Evolutionary conservation across 2,797 vertebrate genomes (phyloP), one percentile per base, ranked within the genome.

Genomic region (Sebastes variabilis): DNA sequence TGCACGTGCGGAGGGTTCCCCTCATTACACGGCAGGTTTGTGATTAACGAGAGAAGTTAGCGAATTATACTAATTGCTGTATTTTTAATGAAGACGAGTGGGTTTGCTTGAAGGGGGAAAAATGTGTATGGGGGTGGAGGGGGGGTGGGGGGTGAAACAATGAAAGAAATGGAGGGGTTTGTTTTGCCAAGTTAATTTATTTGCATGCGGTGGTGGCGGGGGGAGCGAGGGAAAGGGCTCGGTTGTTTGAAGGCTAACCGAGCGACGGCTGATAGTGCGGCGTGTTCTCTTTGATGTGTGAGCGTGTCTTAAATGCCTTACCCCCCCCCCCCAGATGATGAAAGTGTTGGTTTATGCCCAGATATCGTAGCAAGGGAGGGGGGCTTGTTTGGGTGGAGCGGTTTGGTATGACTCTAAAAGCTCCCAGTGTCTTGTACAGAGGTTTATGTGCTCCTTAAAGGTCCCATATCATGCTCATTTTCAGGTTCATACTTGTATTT

Each of bases 41-140:
- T 92, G 90, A 94, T 95, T 92, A 95, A 94, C 88, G 84, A 89
- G 89, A 90, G 90, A 93, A 95, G 90, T 95, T 94, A 91, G 74
- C 32, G 67, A 93, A 93, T 94, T 89, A 92, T 87, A 93, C 91
- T 95, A 95, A 95, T 95, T 95, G 87, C 82, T 87, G 80, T 81
- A 79, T 93, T 94, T 93, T 89, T 94, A 94, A 95, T 93, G 83
- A 93, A 93, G 93, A 94, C 81, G 75, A 88, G 87, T 91, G 83
- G 77, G 86, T 92, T 94, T 85, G 83, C 85, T 90, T 86, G 86
- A 80, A 75, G 77, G 68, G 38, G 56, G 49, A 18, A 16, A 59
- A 20, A 22, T 34, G 55, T 22, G 27, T 6, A 4, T 14, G 58
- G 18, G 64, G 74, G 54, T 42, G 13, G 36, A 6, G 36, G 5